Conservation (phyloP, 2,797 vertebrate species). For the Acestrorhynchus altus region DNA sequence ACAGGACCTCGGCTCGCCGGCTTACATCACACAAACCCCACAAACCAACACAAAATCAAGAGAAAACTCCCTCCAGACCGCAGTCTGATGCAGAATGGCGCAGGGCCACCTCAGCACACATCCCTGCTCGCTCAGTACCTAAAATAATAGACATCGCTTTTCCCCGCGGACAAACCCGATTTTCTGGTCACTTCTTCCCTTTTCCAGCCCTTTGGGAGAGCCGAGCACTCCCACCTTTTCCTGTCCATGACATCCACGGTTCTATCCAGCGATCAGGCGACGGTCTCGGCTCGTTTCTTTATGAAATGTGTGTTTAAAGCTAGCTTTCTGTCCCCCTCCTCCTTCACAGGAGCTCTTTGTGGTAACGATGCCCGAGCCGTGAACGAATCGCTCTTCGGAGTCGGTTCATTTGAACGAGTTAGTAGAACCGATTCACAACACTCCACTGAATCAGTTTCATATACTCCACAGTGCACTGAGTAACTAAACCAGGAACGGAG, state of each 20-base stretch:
- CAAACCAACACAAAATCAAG: neutral
- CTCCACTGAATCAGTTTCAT: neutral
- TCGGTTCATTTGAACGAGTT: neutral
- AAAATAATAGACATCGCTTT: slow-evolving; percentile 86
- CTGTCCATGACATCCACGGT: slow-evolving; percentile 81
- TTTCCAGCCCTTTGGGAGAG: slow-evolving; percentile 78
- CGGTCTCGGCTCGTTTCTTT: slow-evolving; percentile 28
- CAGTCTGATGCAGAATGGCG: slow-evolving; percentile 4
- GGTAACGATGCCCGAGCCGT: neutral
- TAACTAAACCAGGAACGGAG: no score
- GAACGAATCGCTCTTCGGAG: neutral
- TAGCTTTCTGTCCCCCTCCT: neutral
- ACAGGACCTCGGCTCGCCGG: neutral
- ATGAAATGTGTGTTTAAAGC: slow-evolving; percentile 65
- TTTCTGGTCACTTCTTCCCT: slow-evolving; percentile 85
- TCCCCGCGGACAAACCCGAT: slow-evolving; percentile 84
- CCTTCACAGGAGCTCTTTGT: slow-evolving; percentile 14
- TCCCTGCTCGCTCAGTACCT: slow-evolving; percentile 69
- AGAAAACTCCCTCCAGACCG: neutral
- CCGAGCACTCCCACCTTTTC: slow-evolving; percentile 89
- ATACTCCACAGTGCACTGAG: no score
- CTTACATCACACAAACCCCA: slow-evolving; percentile 23
- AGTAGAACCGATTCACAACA: neutral
- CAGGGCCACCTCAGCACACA: slow-evolving; percentile 7
- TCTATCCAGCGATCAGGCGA: slow-evolving; percentile 10